Evolutionary conservation across 2,113 vertebrate species (phyloP).

Genomic region (Seriola rivoliana): DNA sequence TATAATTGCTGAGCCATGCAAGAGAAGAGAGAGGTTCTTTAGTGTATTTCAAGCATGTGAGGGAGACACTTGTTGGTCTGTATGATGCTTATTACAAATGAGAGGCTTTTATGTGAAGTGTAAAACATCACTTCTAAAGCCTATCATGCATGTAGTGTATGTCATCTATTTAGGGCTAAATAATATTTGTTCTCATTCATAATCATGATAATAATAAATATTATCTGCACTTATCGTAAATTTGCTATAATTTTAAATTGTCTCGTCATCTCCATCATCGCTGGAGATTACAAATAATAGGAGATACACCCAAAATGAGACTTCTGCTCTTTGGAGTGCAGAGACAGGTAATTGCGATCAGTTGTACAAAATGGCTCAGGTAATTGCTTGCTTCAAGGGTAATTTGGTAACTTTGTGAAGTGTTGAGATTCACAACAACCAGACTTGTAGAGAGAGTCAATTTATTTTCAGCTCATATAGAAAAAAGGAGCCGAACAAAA

Average conservation of each 20-base stretch:
- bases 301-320: constrained; percentile 18
- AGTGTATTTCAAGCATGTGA: not conserved
- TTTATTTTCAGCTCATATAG: constrained; percentile 16
- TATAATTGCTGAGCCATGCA: not conserved
- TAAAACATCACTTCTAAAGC: not conserved
- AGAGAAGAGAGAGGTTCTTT: constrained; percentile 9
- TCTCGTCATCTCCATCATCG: not conserved
- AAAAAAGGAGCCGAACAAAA: not conserved
- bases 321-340: constrained; percentile 29
- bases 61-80: not conserved
- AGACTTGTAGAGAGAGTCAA: not conserved
- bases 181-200: constrained; percentile 2
- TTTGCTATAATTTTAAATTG: not conserved
- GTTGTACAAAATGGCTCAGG: constrained; percentile 23
- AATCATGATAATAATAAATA: constrained; percentile 4
- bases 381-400: constrained; percentile 46
- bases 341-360: constrained; percentile 38
- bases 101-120: not conserved
- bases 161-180: not conserved
- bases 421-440: constrained; percentile 15
- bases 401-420: constrained; percentile 28
- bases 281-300: constrained; percentile 16
- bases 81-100: constrained; percentile 8
- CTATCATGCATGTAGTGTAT: not conserved
- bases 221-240: constrained; percentile 2